phyloP scores from a whole-genome alignment of 2,888 invertebrate genomes.

The Cactoblastis cactorum region DNA sequence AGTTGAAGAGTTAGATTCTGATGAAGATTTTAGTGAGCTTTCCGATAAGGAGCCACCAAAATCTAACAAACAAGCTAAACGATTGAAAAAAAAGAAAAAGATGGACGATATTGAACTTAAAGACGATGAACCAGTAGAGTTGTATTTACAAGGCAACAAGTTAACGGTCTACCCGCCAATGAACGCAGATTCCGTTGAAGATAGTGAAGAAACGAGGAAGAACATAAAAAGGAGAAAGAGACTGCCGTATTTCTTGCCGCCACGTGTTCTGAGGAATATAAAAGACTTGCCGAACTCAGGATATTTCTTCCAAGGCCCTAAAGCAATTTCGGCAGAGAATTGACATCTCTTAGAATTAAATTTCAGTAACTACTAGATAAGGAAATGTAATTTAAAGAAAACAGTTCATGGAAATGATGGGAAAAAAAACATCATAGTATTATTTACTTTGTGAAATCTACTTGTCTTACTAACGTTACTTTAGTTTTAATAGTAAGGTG shows the following conservation, averaged over 20 bases:
- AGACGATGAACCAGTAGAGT: neutral
- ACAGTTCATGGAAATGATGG: no score
- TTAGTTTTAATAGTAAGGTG: no score
- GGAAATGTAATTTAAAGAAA: no score
- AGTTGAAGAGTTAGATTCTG: neutral
- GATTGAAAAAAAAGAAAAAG: neutral
- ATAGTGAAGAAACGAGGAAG: neutral
- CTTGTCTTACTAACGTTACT: no score
- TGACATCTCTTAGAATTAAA: neutral
- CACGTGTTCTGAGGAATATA: conserved; percentile 45
- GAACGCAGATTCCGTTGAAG: neutral
- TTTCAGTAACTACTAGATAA: no score
- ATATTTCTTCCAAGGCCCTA: conserved; percentile 45
- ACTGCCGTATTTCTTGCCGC: conserved; percentile 47
- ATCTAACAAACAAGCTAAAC: neutral
- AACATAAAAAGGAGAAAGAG: conserved; percentile 25
- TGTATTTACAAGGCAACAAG: conserved; percentile 8
- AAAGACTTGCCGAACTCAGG: conserved; percentile 41
- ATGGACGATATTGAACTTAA: neutral
- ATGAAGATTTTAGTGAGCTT: neutral
- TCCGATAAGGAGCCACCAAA: neutral
- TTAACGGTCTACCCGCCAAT: neutral
- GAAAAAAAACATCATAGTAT: no score
- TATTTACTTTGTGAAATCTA: no score
- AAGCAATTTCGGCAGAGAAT: conserved; percentile 25